Evolutionary conservation across 2,888 invertebrate species (phyloP), one percentile per base, ranked within the genome.

Genomic region (Bombyx huttoni): DNA sequence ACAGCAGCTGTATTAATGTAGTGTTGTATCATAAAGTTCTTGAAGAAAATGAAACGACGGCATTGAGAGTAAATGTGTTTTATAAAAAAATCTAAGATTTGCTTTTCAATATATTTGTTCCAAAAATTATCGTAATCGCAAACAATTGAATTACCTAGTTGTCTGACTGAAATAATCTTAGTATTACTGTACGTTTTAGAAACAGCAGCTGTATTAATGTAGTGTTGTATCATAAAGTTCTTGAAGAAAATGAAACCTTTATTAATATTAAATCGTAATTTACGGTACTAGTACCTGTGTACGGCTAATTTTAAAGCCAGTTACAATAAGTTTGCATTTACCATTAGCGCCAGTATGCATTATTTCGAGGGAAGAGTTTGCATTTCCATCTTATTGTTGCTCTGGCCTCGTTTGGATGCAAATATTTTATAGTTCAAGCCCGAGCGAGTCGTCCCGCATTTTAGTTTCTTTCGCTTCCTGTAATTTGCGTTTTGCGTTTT

Each of bases 371-470:
- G 63, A 68, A 71, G 68, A 71, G 68, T 72, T 73, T 68, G 73
- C 77, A 81, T 82, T 83, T 80, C 75, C 75, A 81, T 83, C 76
- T 78, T 82, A 81, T 81, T 82, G 81, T 81, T 74, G 68, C 70
- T 60, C 63, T 65, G 70, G 63, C 70, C 81, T 81, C 78, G 78
- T 84, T 83, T 82, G 70, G 75, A 83, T 82, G 82, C 83, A 82
- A 84, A 83, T 85, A 81, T 81, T 80, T 79, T 76, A 81, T 73
- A 80, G 76, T 81, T 80, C 70, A 75, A 78, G 74, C 77, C 67
- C 65, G 67, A 66, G 70, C 71, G 66, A 68, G 61, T 71, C 68
- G 70, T 67, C 71, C 70, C 69, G 72, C 69, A 70, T 78, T 80
- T 78, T 76, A 78, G 75, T 75, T 75, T 76, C 75, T 73, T 77